A percentile compares a stretch with the other conserved stretches of the same genome.
Conservation (phyloP, 1,140 invertebrate species). For the Oscheius sp. region DNA sequence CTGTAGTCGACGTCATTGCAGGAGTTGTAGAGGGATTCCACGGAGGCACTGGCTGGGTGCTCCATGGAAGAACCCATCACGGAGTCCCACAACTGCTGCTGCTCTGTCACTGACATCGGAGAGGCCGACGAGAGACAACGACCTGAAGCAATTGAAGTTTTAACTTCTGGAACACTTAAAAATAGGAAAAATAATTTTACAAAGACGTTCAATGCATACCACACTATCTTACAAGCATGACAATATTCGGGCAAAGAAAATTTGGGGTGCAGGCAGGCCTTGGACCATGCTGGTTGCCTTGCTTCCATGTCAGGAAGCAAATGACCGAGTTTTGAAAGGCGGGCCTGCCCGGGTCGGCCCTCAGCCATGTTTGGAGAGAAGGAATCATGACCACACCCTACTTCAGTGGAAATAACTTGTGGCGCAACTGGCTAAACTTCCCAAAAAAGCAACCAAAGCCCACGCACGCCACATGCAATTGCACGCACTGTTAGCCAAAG, state of each 20-base stretch:
- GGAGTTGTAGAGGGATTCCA: neutral
- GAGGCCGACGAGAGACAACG: slow-evolving; percentile 28
- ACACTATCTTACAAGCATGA: neutral
- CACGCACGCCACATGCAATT: too few relatives aligned
- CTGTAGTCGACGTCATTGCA: neutral
- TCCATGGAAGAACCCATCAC: slow-evolving; percentile 8
- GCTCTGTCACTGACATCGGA: slow-evolving; percentile 26
- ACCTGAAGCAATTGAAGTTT: neutral
- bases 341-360: too few relatives aligned
- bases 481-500: too few relatives aligned
- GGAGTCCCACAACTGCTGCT: slow-evolving; percentile 19
- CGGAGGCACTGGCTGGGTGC: neutral
- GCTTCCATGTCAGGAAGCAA: too few relatives aligned
- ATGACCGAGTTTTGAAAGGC: too few relatives aligned
- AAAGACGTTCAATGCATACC: neutral
- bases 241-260: neutral
- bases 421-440: too few relatives aligned
- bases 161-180: neutral
- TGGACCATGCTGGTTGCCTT: too few relatives aligned
- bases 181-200: neutral
- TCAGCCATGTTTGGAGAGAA: too few relatives aligned
- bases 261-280: too few relatives aligned
- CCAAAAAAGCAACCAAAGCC: too few relatives aligned
- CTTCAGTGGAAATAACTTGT: too few relatives aligned
- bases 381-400: too few relatives aligned